phyloP scores from a whole-genome alignment of 2,797 vertebrate species.

The Channa striata region DNA sequence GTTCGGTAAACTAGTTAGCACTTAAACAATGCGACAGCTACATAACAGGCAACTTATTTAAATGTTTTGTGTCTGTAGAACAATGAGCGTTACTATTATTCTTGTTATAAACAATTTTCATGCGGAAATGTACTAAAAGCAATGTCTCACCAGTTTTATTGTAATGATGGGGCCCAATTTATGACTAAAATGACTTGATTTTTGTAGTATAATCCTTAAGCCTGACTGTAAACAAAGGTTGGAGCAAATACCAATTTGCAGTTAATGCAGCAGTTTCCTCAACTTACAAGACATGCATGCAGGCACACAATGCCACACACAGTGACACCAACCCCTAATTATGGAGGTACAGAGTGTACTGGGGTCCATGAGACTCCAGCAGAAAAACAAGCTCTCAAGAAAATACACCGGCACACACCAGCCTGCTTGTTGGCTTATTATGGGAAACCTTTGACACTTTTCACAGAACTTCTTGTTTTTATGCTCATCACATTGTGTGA shows the following conservation, averaged over 20 bases:
- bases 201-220: constrained; percentile 9
- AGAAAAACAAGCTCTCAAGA: constrained; percentile 57
- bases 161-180: neutral
- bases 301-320: constrained; percentile 16
- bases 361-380: constrained; percentile 42
- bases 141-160: neutral
- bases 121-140: neutral
- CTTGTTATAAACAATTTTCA: neutral
- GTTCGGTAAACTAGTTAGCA: too few relatives aligned
- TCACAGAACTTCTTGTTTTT: constrained; percentile 30
- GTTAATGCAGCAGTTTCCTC: constrained; percentile 36
- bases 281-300: constrained; percentile 2
- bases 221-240: constrained; percentile 19
- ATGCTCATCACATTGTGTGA: constrained; percentile 20
- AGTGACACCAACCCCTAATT: constrained; percentile 67
- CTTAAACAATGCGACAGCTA: too few relatives aligned
- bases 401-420: constrained; percentile 24
- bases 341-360: constrained; percentile 53
- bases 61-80: neutral
- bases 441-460: constrained; percentile 58
- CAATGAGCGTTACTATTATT: neutral
- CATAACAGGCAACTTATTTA: too few relatives aligned
- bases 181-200: neutral
- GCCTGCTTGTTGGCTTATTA: constrained; percentile 48
- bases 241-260: constrained; percentile 21